Evolutionary conservation across 2,888 invertebrate species (phyloP), one percentile per base, ranked within the genome.

Genomic region (Oligia strigilis): DNA sequence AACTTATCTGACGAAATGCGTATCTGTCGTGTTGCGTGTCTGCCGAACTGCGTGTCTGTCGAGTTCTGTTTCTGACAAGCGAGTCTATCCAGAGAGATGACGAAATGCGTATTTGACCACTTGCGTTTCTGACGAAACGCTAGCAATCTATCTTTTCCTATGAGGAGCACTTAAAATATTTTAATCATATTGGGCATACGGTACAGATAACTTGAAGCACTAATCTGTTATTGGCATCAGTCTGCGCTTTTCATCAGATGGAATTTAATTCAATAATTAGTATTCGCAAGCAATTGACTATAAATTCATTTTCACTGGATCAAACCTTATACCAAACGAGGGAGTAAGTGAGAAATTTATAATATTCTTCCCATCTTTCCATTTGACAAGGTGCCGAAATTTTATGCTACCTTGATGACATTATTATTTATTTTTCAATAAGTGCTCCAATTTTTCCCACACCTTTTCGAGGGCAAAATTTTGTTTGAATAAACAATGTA

Each of bases 401-500:
- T 43, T 8, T 9, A 23, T 36, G 5, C 19, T 46, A 29, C 40
- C 62, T 72, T n/a, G 43, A 79, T 29, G 64, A 58, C 3, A 6
- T 70, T 1, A 29, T 43, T n/a, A 55, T 55, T 43, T 52, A 23
- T 46, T n/a, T 67, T n/a, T 66, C n/a, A 36, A 40, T 29, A 62
- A 17, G 13, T 65, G 0, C 14, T 49, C 19, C 40, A 69, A 40
- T 46, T 52, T 52, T 43, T 0, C n/a, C 9, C 4, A 55, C 1
- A 23, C 13, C 14, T 36, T 19, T 70, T 36, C 5, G 23, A 52
- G 19, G 49, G n/a, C 8, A 58, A 43, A 58, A 43, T 23, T 23
- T 29, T 6, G 13, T 43, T 14, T 17, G 2, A n/a, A 8, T 13
- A 60, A 49, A 83, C 83, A 78, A 17, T 66, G 13, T 9, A 40